These are phyloP conservation scores for Nomada ruficornis DNA, from an alignment of 2,888 invertebrate genomes.

Conservation along the genomic window DNA sequence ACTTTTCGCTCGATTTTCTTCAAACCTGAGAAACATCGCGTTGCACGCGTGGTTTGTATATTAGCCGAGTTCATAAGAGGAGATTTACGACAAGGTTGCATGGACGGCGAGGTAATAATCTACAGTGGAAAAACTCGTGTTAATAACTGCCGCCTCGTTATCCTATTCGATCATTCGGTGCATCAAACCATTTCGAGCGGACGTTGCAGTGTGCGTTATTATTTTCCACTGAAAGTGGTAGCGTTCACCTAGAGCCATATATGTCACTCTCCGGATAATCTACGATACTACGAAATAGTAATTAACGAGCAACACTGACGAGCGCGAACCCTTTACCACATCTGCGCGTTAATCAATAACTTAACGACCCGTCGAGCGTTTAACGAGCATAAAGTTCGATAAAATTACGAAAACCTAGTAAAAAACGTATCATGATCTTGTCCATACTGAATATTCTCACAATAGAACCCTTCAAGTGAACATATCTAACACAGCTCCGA, in stretches of 20 bases:
- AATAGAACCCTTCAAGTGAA: too few relatives aligned
- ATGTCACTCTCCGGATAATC: constrained; percentile 14
- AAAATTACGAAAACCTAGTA: constrained; percentile 27
- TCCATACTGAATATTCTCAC: too few relatives aligned
- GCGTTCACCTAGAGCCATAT: constrained; percentile 25
- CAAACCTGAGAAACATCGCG: constrained; percentile 11
- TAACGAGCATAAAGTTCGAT: not conserved
- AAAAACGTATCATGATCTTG: not conserved
- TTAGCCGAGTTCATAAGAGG: constrained; percentile 26
- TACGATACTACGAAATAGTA: constrained; percentile 46
- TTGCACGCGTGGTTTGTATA: constrained; percentile 9
- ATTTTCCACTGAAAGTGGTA: constrained; percentile 26
- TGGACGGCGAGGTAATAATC: constrained; percentile 32
- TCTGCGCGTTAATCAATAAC: not conserved
- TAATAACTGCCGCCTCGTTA: constrained; percentile 48
- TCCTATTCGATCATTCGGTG: constrained; percentile 26
- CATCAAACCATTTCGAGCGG: constrained; percentile 4
- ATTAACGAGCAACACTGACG: constrained; percentile 42
- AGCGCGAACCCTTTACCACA: not conserved
- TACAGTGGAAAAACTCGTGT: constrained; percentile 32
- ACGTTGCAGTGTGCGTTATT: constrained; percentile 11
- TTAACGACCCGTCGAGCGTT: constrained; percentile 10
- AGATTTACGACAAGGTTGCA: constrained; percentile 52
- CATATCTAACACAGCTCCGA: too few relatives aligned
- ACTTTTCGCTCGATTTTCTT: constrained; percentile 37